Percentiles rank a stretch among this genome's conserved stretches.
Evolutionary conservation across 2,888 invertebrate species (phyloP).

Genomic region (Sinopyrophorus schimmeli): DNA sequence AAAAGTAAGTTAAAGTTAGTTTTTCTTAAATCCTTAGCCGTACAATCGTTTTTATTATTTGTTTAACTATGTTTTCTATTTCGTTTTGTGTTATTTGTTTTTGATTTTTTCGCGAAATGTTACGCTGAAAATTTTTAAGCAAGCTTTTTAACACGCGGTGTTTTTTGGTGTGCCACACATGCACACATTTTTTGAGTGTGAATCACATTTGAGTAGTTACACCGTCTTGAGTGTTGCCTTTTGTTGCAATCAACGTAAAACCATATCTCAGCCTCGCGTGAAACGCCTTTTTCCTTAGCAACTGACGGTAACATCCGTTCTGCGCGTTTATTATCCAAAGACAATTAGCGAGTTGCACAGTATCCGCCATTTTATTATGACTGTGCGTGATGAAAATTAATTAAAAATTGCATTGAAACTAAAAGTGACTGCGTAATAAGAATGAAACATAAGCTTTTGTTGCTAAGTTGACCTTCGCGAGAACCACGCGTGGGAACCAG

Average conservation of each 20-base stretch:
- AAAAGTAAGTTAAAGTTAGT: too few relatives aligned
- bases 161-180: conserved; percentile 36
- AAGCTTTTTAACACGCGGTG: conserved; percentile 37
- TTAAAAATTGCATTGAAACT: conserved; percentile 49
- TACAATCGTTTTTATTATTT: too few relatives aligned
- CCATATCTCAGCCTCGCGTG: conserved; percentile 8
- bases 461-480: conserved; percentile 43
- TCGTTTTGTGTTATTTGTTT: conserved; percentile 10
- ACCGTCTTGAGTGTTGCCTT: conserved; percentile 27
- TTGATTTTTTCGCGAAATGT: conserved; percentile 14
- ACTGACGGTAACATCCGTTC: conserved; percentile 11
- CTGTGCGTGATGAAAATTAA: conserved; percentile 50
- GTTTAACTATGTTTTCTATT: too few relatives aligned
- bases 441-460: conserved; percentile 44
- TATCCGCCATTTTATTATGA: conserved; percentile 47
- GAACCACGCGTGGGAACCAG: conserved; percentile 44
- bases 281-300: conserved; percentile 7
- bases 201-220: conserved; percentile 9
- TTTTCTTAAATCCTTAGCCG: too few relatives aligned
- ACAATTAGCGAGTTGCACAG: conserved; percentile 41
- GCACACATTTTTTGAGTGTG: conserved; percentile 22
- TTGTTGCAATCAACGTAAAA: conserved; percentile 16
- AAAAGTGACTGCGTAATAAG: conserved; percentile 51
- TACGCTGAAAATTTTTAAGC: conserved; percentile 14
- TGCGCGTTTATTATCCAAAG: conserved; percentile 2